Base-by-base conservation (phyloP, 2,888 invertebrate genomes). In the Lepidochitona cinerea region DNA sequence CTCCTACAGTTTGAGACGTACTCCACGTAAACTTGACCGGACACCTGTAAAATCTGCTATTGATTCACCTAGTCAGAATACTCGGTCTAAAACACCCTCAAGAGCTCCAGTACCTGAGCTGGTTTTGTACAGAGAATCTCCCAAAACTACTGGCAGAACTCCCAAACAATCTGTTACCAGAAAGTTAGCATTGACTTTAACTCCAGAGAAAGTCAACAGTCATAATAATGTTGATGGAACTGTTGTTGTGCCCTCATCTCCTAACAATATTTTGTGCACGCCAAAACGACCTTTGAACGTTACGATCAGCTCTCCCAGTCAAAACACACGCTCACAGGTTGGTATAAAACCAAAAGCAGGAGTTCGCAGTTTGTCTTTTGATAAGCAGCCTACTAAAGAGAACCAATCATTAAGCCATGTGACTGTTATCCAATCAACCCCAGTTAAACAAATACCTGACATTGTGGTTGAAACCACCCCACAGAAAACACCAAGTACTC, bases 1-100 rank as follows among this genome's bases (percentile, higher is more conserved):
- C 0, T 32, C 32, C 35, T 23, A 70, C 29, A 37, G 37, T 32
- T 26, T 36, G 23, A 23, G 59, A 32, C 29, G 37, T 36, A 64
- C 37, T 26, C 66, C 66, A 4, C 59, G 26, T 14, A 59, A 26
- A 9, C 72, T 64, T 4, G 41, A 77, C 14, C 74, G 37, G 14
- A 81, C 79, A 9, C 79, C 80, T 18, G 73, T 73, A 32, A 79
- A 79, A 67, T 70, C 70, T 32, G 79, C 76, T 9, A 54, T 79
- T 1, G 81, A 77, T 59, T 83, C 83, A 7, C 83, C 85, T 23
- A 82, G 82, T 73, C 82, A 80, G 29, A 83, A 79, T 69, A 82
- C 82, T 7, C 75, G 82, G 35, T 77, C 77, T 14, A 83, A 77
- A 41, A 68, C 68, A 1, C 71, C 77, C n/a, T 59, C 59, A 59